Evolutionary conservation across 1,140 invertebrate genomes (phyloP), one percentile per base, ranked within the genome.

Genomic region (Leptonema lineaticorne): DNA sequence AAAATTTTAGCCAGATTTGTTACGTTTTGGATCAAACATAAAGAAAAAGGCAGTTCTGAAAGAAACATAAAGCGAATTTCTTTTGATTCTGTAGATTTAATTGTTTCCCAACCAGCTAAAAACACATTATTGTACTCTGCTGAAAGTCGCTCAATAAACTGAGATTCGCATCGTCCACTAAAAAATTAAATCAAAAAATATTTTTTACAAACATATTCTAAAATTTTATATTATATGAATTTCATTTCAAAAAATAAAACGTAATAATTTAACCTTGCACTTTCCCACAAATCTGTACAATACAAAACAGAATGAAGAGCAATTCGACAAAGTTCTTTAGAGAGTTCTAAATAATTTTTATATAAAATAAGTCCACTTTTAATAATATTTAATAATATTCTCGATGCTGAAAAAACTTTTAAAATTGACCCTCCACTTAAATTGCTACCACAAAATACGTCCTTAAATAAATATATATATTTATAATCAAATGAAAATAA

Each of bases 221-320:
- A 48, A 14, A 16, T 48, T 48, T 5, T 16, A 7, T 48, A 7
- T 48, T 16, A 48, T 33, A 5, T 11, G 5, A 6, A 33, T 33
- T 33, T 6, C 11, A 6, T 33, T 6, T 33, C 29, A 33, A 33
- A 33, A 33, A 33, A 33, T 33, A 33, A 11, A 33, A 33, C 5
- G 11, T 33, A 33, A 33, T 6, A n/a, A 33, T 33, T 11, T 5
- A 26, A 72, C 71, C 59, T 72, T n/a, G 65, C 64, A 22, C 56
- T 37, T 37, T 73, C 71, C 71, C 71, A 73, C 18, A 73, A 27
- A 29, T 73, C 71, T 4, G 71, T 69, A 60, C 71, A 73, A 48
- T 73, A 73, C 65, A 69, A 69, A 24, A 73, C 62, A 33, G 59
- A 60, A 30, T 73, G 71, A 33, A 69, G 48, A 5, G 68, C 46